Conservation (phyloP, 2,113 vertebrate genomes). For the Poecilia latipinna region DNA sequence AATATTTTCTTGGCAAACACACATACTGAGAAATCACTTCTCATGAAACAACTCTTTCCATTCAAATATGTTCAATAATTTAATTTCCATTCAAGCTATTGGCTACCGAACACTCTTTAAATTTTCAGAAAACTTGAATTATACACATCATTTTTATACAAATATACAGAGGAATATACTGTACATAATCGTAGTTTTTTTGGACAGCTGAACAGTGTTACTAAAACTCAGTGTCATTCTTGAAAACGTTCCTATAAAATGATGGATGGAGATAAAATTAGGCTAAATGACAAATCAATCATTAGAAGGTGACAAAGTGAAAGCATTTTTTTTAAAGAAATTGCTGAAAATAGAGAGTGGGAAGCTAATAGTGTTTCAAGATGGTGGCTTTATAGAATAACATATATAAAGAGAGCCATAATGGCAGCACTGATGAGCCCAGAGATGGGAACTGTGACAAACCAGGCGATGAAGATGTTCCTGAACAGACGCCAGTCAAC, state of each 20-base stretch:
- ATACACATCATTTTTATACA: constrained; percentile 45
- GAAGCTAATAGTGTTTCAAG: background rate
- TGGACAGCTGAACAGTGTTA: constrained; percentile 26
- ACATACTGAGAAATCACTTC: background rate
- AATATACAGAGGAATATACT: constrained; percentile 62
- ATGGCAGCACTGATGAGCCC: constrained; percentile 93
- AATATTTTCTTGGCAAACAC: background rate
- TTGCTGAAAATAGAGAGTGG: background rate
- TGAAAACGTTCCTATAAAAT: constrained; percentile 13
- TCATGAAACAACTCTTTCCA: constrained; percentile 1
- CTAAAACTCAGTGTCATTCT: constrained; percentile 16
- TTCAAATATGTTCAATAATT: constrained; percentile 14
- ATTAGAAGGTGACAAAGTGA: constrained; percentile 5
- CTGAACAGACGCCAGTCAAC: constrained; percentile 96
- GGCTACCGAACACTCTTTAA: background rate
- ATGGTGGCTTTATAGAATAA: constrained; percentile 71
- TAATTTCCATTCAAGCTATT: background rate
- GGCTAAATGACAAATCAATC: constrained; percentile 20
- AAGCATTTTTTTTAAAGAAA: constrained; percentile 13
- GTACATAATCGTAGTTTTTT: constrained; percentile 41
- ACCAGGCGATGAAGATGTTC: constrained; percentile 98
- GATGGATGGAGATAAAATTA: constrained; percentile 15
- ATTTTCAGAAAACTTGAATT: background rate
- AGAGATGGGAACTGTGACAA: constrained; percentile 94
- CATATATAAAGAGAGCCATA: constrained; percentile 89